Base-by-base conservation (phyloP, 2,113 vertebrate genomes). In the Heteronetta atricapilla region DNA sequence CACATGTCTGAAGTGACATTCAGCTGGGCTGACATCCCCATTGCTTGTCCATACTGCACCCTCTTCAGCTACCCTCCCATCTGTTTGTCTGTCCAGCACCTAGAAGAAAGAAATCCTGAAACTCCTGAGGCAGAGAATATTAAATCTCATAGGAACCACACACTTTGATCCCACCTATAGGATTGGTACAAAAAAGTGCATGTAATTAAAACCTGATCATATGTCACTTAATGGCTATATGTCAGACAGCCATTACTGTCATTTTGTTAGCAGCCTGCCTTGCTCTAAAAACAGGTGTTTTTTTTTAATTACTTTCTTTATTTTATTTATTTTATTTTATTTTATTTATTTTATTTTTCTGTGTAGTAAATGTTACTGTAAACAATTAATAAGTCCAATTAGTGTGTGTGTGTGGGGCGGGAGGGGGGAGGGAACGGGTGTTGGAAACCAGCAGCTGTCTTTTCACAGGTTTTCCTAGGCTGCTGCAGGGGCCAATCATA, bases 401-500 rank as follows among this genome's bases (percentile, higher is more conserved):
- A 93, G 46, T 18, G 11, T 50, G 48, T 50, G 21, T 50, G 48
- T 25, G 22, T 5, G 11, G 11, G 48, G 50, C 23, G 7, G 23
- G 50, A 25, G 50, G 23, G 50, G 23, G 50, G 50, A 25, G 50
- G 50, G 23, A 50, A 11, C 22, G 21, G 22, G 50, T 52, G 22
- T 52, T 25, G 50, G 23, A 25, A 52, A 50, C 48, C 4, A 4
- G 70, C 89, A 96, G 79, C 89, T 95, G 89, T 26, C 53, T 96
- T 94, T 95, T 95, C 89, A 64, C 87, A 91, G 79, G 56, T 94
- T 96, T 92, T 73, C 58, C 53, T 75, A 56, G 69, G 68, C 60
- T 95, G 89, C 88, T 95, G 70, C 78, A 90, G 90, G 70, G 94
- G 77, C 82, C 93, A 93, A 90, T 94, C 93, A 94, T 84, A 94